phyloP scores from a whole-genome alignment of 2,888 invertebrate species.

The Acronicta alni region DNA sequence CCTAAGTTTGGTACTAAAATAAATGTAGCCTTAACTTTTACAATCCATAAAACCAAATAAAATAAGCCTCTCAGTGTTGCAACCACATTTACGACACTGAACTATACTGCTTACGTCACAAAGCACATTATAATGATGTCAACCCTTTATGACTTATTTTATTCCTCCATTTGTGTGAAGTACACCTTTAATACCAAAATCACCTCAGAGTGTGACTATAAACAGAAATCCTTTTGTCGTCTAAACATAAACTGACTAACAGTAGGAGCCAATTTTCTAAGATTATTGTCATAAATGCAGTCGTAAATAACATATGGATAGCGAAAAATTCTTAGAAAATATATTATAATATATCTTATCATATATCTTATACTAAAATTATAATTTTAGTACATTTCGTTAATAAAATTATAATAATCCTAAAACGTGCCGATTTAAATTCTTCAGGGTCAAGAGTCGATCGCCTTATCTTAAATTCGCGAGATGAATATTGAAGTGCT shows the following conservation, averaged over 20 bases:
- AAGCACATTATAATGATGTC: conserved; percentile 28
- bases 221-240: conserved; percentile 35
- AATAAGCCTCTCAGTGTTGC: conserved; percentile 37
- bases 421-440: conserved; percentile 39
- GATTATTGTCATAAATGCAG: conserved; percentile 53
- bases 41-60: conserved; percentile 47
- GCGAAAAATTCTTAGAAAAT: conserved; percentile 35
- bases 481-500: conserved; percentile 46
- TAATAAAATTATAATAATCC: conserved; percentile 56
- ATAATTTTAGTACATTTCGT: conserved; percentile 37
- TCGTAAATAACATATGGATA: conserved; percentile 49
- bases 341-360: too few relatives aligned
- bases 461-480: conserved; percentile 32
- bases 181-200: conserved; percentile 19
- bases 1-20: conserved; percentile 26
- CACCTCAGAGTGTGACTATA: conserved; percentile 25
- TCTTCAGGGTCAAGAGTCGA: conserved; percentile 42
- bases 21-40: conserved; percentile 38
- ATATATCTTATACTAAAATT: too few relatives aligned
- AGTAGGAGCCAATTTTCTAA: conserved; percentile 32
- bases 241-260: conserved; percentile 31
- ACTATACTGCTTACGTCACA: conserved; percentile 25
- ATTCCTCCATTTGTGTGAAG: conserved; percentile 17
- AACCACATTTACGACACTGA: conserved; percentile 20
- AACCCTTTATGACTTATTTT: conserved; percentile 34